These are phyloP conservation scores for Malacosoma neustria DNA, from an alignment of 2,888 invertebrate species.

Conservation along the genomic window DNA sequence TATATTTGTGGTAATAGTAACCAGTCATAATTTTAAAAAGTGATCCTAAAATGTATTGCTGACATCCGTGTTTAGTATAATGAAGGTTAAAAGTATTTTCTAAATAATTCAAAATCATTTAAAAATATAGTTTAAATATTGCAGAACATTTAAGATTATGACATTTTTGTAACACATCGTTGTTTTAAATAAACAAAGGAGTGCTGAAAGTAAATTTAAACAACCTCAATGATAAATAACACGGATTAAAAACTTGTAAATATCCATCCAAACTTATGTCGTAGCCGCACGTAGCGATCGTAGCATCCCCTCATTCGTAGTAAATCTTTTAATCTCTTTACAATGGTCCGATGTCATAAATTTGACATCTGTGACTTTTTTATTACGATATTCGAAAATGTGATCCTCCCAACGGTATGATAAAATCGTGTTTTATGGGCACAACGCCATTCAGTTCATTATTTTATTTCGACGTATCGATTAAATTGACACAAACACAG, in stretches of 20 bases:
- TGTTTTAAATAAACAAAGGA: too few relatives aligned
- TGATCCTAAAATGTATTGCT: too few relatives aligned
- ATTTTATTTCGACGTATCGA: conserved; percentile 61
- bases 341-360: conserved; percentile 71
- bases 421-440: conserved; percentile 71
- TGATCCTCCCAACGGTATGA: conserved; percentile 67
- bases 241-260: conserved; percentile 28
- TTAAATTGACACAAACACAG: conserved; percentile 36
- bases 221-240: conserved; percentile 2
- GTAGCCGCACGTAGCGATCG: conserved; percentile 31
- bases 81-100: too few relatives aligned
- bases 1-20: too few relatives aligned
- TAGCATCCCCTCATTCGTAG: conserved; percentile 40
- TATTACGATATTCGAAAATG: conserved; percentile 72
- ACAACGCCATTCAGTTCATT: conserved; percentile 58
- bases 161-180: too few relatives aligned
- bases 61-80: too few relatives aligned
- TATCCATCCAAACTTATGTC: conserved; percentile 34
- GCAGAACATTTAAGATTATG: too few relatives aligned
- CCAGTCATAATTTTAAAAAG: too few relatives aligned
- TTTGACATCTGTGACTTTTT: conserved; percentile 74
- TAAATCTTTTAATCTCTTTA: conserved; percentile 74
- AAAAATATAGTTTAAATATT: too few relatives aligned
- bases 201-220: too few relatives aligned
- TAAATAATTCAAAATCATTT: too few relatives aligned